These are phyloP conservation scores for Pygocentrus nattereri DNA, from an alignment of 2,797 vertebrate species.

Conservation along the genomic window DNA sequence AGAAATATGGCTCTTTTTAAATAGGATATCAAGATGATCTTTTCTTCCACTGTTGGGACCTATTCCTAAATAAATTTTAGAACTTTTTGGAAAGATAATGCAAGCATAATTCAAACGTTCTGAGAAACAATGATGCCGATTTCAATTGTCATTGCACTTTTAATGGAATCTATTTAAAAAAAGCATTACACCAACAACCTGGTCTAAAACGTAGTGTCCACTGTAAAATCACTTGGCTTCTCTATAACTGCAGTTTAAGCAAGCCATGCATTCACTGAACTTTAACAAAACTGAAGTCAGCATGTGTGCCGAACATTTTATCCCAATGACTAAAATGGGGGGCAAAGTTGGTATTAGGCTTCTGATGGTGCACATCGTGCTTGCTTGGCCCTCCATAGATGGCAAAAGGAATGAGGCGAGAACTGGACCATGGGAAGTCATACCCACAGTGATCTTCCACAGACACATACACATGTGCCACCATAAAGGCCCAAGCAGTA, in stretches of 20 bases:
- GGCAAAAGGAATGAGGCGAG: conserved; percentile 72
- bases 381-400: conserved; percentile 75
- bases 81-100: too few species aligned
- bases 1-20: too few species aligned
- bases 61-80: too few species aligned
- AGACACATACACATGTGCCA: conserved; percentile 74
- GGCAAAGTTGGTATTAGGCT: conserved; percentile 75
- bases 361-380: conserved; percentile 78
- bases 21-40: too few species aligned
- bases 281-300: conserved; percentile 66
- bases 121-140: neutral
- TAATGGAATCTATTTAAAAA: neutral
- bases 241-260: neutral
- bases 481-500: conserved; percentile 77
- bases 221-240: neutral
- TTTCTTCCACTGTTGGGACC: too few species aligned
- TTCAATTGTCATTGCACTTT: neutral
- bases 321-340: conserved; percentile 79
- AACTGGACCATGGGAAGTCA: conserved; percentile 77
- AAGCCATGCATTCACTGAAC: neutral
- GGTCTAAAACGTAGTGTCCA: neutral
- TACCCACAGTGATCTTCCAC: conserved; percentile 78
- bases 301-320: conserved; percentile 75
- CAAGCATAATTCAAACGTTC: too few species aligned
- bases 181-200: neutral